phyloP scores from a whole-genome alignment of 2,888 invertebrate species.

The Chloroclysta siterata region DNA sequence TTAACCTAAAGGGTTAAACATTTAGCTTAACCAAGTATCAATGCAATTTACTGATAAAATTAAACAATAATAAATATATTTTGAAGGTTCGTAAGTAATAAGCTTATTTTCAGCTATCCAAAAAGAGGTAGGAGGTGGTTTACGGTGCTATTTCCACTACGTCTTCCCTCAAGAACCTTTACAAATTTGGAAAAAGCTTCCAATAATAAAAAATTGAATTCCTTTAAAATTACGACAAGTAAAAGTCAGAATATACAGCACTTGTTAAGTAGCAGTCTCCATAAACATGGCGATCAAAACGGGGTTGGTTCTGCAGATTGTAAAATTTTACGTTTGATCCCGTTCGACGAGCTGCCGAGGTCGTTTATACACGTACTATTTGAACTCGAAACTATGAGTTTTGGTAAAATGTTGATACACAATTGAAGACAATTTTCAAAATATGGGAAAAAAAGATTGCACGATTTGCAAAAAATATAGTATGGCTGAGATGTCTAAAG shows the following conservation, averaged over 20 bases:
- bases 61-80: too few species aligned
- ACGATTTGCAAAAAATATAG: too few species aligned
- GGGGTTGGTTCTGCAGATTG: conserved; percentile 43
- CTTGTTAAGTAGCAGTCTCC: conserved; percentile 24
- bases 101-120: too few species aligned
- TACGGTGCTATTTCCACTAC: too few species aligned
- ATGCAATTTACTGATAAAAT: too few species aligned
- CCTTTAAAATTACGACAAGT: conserved; percentile 2
- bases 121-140: too few species aligned
- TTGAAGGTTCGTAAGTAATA: too few species aligned
- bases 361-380: conserved; percentile 39
- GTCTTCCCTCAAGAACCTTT: background rate
- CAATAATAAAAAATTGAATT: background rate
- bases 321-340: conserved; percentile 52
- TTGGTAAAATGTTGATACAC: background rate
- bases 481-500: too few species aligned
- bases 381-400: background rate
- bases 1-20: too few species aligned
- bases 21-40: too few species aligned
- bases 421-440: background rate
- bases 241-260: conserved; percentile 14
- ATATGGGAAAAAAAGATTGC: too few species aligned
- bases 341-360: conserved; percentile 41
- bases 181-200: background rate
- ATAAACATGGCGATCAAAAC: conserved; percentile 45